Evolutionary conservation across 2,113 vertebrate species (phyloP), one percentile per base, ranked within the genome.

Genomic region (Brienomyrus longianalis): DNA sequence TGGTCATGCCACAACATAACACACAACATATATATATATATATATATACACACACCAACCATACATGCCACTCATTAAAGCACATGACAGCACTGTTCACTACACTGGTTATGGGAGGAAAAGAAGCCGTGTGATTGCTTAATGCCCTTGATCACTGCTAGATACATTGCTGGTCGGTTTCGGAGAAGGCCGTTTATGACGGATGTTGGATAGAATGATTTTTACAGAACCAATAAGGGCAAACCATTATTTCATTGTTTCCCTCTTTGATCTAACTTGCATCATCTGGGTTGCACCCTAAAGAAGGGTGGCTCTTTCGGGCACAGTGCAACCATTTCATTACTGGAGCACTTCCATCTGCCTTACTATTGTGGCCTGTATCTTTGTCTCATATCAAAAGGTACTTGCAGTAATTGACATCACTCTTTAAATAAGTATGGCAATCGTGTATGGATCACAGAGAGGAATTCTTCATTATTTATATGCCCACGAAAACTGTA

Each of bases 381-480:
- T 91, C 70, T 88, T 88, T 56, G 43, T 85, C 89, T 88, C 88
- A 88, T 89, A 88, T 70, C n/a, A 45, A 83, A 23, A 80, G 90
- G 52, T 86, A 92, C 89, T 48, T 51, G 83, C 45, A 27, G 74
- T 80, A 80, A 80, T 80, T 80, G 74, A 43, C 74, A 80, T 80
- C 74, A 8, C 74, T 39, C 35, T 43, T 80, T 15, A 80, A 43
- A 39, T 80, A 80, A 80, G 35, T 43, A 80, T 19, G 15, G 15
- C 74, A 80, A 43, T 92, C 91, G 92, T 91, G 90, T 47, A 39
- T 77, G 31, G 50, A 50, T 88, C 85, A 50, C 47, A 87, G 87
- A 91, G 91, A 91, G 91, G 92, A 89, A 91, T 88, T 91, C 90
- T 13, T 77, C 66, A 83, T 90, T 93, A 92, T 94, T 91, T 90